Evolutionary conservation across 2,797 vertebrate genomes (phyloP), one percentile per base, ranked within the genome.

Genomic region (Echeneis naucrates): DNA sequence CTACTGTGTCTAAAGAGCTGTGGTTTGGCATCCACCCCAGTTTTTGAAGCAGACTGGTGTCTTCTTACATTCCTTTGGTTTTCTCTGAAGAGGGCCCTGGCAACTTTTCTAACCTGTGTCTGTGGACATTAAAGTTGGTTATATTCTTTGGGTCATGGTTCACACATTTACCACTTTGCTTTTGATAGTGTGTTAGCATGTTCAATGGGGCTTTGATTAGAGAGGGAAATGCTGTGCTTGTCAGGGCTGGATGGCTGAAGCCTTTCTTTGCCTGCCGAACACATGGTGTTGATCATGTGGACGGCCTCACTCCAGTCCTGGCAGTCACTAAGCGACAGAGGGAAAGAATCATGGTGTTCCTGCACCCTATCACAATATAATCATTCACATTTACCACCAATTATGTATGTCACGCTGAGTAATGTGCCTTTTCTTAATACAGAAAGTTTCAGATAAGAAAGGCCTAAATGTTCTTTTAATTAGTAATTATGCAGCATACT

Each of bases 251-350:
- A 67, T 70, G 54, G 19, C 33, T 80, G 33, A 78, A 72, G 45
- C 55, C n/a, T 64, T 78, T 84, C 56, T 78, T 52, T 67, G 66
- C 72, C 72, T 82, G 56, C 75, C 60, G 57, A 89, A 84, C 89
- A 90, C 89, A 92, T 91, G 91, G 87, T 87, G 78, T 88, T 86
- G 70, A 89, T 92, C 84, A 90, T 65, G 26, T 83, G 82, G 80
- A 88, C 74, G 77, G 77, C 69, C 84, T 56, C 67, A 73, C 81
- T 72, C 70, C 51, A 79, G 77, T 75, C 51, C 80, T 88, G 84
- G 80, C 88, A 88, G 45, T 59, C 80, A 84, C 61, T 61, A 76
- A 64, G 68, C 44, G 45, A 84, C 84, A 88, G 84, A 84, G 83
- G 75, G 84, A 91, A 84, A 77, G 68, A 80, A 85, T 92, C 79